These are phyloP conservation scores for Girardinichthys multiradiatus DNA, from an alignment of 2,113 vertebrate species.

Conservation along the genomic window DNA sequence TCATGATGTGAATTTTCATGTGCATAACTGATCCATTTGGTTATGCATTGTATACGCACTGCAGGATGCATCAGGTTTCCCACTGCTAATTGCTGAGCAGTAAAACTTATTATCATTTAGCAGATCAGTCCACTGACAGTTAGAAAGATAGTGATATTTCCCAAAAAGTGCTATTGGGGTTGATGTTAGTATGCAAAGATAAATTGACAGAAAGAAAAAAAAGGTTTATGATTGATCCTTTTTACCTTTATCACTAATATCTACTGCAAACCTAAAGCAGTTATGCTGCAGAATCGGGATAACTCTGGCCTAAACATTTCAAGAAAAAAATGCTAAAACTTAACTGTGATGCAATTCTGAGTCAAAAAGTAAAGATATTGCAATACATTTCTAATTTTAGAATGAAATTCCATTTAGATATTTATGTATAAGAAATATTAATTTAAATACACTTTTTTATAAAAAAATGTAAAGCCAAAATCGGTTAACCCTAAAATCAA, in stretches of 20 bases:
- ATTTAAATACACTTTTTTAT: neutral
- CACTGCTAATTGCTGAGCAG: conserved; percentile 11
- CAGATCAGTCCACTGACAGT: conserved; percentile 55
- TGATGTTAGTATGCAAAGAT: conserved; percentile 42
- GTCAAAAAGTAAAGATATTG: neutral
- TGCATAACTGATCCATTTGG: conserved; percentile 15
- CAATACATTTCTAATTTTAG: neutral
- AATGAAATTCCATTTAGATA: neutral
- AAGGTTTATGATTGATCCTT: conserved; percentile 46
- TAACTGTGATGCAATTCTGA: conserved; percentile 2
- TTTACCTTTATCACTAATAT: conserved; percentile 51
- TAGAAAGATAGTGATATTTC: conserved; percentile 43
- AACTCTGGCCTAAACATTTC: neutral
- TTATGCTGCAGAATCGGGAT: neutral
- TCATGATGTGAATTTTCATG: conserved; percentile 40
- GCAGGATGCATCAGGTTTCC: conserved; percentile 7
- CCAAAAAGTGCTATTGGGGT: conserved; percentile 33
- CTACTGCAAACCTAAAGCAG: conserved; percentile 7
- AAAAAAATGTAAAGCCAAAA: neutral
- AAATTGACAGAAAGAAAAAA: conserved; percentile 52
- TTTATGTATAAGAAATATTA: neutral
- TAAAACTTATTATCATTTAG: conserved; percentile 47
- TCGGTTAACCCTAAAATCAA: conserved; percentile 1
- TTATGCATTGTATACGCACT: conserved; percentile 14
- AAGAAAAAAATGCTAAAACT: conserved; percentile 21